A percentile compares a stretch with the other conserved stretches of the same genome.
These are phyloP conservation scores for Hycleus phaleratus DNA, from an alignment of 1,140 invertebrate species.

Conservation along the genomic window DNA sequence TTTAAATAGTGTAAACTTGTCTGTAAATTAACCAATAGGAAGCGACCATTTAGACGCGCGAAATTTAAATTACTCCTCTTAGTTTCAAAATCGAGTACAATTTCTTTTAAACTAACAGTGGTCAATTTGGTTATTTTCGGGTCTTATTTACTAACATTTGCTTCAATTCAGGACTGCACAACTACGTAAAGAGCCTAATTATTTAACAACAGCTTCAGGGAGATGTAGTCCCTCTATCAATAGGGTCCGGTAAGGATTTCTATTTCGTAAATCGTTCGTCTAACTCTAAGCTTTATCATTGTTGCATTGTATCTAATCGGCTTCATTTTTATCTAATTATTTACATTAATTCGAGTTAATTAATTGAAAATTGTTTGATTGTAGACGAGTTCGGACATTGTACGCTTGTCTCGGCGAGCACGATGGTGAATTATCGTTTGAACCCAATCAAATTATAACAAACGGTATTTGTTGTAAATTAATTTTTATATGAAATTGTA, in stretches of 20 bases:
- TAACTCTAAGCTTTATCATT: too few species aligned
- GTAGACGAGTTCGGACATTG: constrained; percentile 78
- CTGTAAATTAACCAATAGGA: too few species aligned
- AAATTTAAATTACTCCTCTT: too few species aligned
- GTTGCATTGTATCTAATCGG: too few species aligned
- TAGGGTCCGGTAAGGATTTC: constrained; percentile 29
- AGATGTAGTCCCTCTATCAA: constrained; percentile 26
- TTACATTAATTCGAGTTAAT: too few species aligned
- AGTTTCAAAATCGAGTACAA: too few species aligned
- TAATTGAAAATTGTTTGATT: constrained; percentile 12
- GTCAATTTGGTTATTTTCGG: background rate
- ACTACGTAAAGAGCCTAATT: constrained; percentile 15
- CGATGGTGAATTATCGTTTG: constrained; percentile 94
- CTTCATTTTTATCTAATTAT: too few species aligned
- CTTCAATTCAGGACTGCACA: constrained; percentile 2
- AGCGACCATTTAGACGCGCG: too few species aligned
- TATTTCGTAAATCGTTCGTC: too few species aligned
- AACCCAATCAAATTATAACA: constrained; percentile 95
- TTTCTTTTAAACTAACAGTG: too few species aligned
- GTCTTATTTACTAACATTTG: constrained; percentile 1
- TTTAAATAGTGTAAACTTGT: too few species aligned
- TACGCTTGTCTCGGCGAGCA: constrained; percentile 95
- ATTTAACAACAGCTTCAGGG: constrained; percentile 23
- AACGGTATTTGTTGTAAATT: constrained; percentile 64
- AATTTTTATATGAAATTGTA: background rate